phyloP scores from a whole-genome alignment of 2,797 vertebrate species.

The Aeoliscus strigatus region DNA sequence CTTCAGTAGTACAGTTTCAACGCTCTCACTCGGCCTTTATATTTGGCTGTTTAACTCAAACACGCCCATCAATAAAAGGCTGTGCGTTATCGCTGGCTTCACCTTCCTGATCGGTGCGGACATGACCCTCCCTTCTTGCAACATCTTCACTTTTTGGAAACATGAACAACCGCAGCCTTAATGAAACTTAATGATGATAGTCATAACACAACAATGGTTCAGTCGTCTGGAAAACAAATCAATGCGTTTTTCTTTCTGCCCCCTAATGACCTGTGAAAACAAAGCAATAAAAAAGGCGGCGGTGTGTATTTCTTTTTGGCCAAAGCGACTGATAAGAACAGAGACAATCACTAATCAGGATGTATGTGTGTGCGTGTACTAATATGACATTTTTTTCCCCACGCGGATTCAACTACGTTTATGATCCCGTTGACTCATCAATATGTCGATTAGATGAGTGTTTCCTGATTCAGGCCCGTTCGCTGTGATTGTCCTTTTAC shows the following conservation, averaged over 20 bases:
- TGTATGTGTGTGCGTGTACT: constrained; percentile 2
- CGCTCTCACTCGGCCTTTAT: too few species aligned
- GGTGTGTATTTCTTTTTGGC: constrained; percentile 75
- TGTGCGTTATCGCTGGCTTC: too few species aligned
- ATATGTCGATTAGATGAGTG: constrained; percentile 14
- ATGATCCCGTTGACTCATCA: constrained; percentile 5
- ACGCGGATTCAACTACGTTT: not conserved
- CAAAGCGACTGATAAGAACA: constrained; percentile 69
- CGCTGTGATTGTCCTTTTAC: constrained; percentile 19
- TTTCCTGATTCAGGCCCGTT: constrained; percentile 30
- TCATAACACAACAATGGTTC: constrained; percentile 72
- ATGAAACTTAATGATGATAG: constrained; percentile 72
- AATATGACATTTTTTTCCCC: too few species aligned
- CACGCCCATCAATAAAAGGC: too few species aligned
- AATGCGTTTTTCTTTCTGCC: constrained; percentile 64
- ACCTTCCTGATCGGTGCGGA: constrained; percentile 13
- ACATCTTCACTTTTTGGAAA: constrained; percentile 62
- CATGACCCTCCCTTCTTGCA: constrained; percentile 36
- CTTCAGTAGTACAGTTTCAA: too few species aligned
- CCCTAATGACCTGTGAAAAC: constrained; percentile 75
- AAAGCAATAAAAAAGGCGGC: constrained; percentile 66
- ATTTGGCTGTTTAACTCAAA: too few species aligned
- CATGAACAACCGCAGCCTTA: constrained; percentile 61
- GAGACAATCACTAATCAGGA: too few species aligned
- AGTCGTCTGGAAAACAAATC: constrained; percentile 73